Evolutionary conservation across 64 coral and sea anemone species (phyloP).

Genomic region (Stichodactyla mertensii): DNA sequence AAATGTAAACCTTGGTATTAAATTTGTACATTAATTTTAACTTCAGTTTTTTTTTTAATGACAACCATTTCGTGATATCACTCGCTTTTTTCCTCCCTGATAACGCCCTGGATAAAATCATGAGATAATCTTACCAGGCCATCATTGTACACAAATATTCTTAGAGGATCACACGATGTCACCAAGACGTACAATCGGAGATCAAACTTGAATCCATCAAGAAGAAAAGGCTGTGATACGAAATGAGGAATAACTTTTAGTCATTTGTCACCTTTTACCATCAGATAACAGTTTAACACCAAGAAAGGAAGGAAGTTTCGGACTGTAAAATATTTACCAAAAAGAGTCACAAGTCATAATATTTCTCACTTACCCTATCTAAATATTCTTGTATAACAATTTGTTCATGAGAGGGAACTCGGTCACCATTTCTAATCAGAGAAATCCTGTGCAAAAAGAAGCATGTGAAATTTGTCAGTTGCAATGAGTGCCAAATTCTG

Average conservation of each 20-base stretch:
- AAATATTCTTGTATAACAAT: slow-evolving; percentile 96
- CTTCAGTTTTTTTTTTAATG: too few species aligned
- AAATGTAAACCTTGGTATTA: too few species aligned
- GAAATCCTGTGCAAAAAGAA: slow-evolving; percentile 62
- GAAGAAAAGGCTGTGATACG: slow-evolving; percentile 59
- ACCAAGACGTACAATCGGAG: slow-evolving; percentile 93
- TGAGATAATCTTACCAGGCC: slow-evolving; percentile 61
- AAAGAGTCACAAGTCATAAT: background rate
- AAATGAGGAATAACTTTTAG: background rate
- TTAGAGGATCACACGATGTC: slow-evolving; percentile 87
- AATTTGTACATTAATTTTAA: too few species aligned
- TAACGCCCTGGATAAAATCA: background rate
- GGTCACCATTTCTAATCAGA: slow-evolving; percentile 77
- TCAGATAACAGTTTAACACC: too few species aligned
- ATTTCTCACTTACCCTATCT: slow-evolving; percentile 54
- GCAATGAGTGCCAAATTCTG: background rate
- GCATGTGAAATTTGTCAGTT: background rate
- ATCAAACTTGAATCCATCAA: slow-evolving; percentile 98
- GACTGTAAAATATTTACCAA: too few species aligned
- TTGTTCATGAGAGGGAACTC: slow-evolving; percentile 84
- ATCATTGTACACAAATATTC: slow-evolving; percentile 92
- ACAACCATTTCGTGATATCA: too few species aligned
- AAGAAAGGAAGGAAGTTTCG: too few species aligned
- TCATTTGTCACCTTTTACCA: too few species aligned
- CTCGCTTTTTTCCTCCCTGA: too few species aligned